Evolutionary conservation across 2,797 vertebrate species (phyloP).

Genomic region (Acanthornis magna): DNA sequence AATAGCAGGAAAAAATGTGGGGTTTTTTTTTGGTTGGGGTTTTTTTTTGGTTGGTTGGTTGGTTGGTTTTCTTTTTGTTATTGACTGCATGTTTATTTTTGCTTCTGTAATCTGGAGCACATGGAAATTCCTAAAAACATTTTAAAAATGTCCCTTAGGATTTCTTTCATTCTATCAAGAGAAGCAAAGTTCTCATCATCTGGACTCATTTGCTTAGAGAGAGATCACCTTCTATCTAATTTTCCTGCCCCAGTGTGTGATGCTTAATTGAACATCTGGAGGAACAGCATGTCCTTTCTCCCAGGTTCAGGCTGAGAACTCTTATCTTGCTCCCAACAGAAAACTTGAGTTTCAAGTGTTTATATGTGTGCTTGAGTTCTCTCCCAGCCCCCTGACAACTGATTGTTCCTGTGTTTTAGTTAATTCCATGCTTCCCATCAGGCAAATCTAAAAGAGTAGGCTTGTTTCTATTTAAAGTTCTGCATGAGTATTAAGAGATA

Average conservation of each 20-base stretch:
- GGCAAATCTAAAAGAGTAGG: neutral
- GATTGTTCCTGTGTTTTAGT: neutral
- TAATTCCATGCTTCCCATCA: neutral
- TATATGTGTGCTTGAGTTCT: neutral
- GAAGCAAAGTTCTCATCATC: neutral
- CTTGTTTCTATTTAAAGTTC: neutral
- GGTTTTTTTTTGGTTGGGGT: neutral
- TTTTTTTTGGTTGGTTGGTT: neutral
- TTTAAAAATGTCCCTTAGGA: neutral
- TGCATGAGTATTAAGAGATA: neutral
- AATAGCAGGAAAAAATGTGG: neutral
- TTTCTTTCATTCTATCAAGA: neutral
- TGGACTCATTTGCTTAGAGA: neutral
- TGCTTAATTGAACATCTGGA: neutral
- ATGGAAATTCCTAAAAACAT: neutral
- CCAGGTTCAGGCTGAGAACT: neutral
- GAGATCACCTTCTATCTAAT: neutral
- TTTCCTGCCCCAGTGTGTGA: neutral
- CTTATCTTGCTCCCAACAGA: neutral
- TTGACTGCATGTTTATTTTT: neutral
- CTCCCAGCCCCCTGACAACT: neutral
- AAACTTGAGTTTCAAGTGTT: neutral
- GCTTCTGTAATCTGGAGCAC: neutral
- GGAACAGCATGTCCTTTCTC: neutral
- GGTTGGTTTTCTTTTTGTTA: neutral